Percentiles rank a stretch among this genome's conserved stretches.
Conservation (phyloP, 2,797 vertebrate genomes). For the Prunella strophiata region DNA sequence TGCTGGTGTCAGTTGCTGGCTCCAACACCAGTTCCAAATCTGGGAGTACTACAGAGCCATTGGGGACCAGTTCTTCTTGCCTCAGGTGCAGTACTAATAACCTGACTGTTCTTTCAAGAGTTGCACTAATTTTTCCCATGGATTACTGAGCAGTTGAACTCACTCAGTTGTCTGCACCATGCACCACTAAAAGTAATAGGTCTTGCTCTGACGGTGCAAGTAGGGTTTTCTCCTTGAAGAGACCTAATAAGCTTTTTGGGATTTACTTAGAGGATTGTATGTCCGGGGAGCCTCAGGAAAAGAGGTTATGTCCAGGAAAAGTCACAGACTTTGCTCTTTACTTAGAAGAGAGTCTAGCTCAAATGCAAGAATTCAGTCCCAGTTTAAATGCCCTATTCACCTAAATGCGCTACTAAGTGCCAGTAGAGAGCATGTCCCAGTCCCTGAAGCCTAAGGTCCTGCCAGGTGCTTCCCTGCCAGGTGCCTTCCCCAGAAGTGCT, state of each 20-base stretch:
- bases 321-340: neutral
- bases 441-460: neutral
- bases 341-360: neutral
- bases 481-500: neutral
- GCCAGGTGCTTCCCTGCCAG: neutral
- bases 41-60: neutral
- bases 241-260: neutral
- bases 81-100: neutral
- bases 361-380: neutral
- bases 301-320: neutral
- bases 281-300: neutral
- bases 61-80: neutral
- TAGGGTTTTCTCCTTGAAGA: neutral
- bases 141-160: neutral
- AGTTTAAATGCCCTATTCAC: neutral
- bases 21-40: neutral
- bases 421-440: neutral
- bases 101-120: neutral
- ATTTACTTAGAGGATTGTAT: neutral
- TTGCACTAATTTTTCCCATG: neutral
- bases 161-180: neutral
- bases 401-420: neutral
- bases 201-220: neutral
- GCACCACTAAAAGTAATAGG: rapidly evolving
- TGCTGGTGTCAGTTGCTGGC: neutral